Evolutionary conservation across 2,888 invertebrate species (phyloP).

Genomic region (Gryllus longicercus): DNA sequence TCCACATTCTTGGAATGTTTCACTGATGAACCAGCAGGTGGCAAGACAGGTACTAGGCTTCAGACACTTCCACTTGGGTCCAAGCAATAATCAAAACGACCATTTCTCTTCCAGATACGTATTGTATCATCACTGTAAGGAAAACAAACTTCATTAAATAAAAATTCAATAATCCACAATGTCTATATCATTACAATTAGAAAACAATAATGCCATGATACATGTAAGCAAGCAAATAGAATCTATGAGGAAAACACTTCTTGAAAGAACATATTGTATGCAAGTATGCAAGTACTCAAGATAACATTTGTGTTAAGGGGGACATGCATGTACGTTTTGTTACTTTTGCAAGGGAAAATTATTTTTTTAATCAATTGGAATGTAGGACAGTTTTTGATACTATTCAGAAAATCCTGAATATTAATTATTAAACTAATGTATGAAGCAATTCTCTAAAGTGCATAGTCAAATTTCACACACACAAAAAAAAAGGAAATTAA

Average conservation of each 20-base stretch:
- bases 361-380: too few species aligned
- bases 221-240: too few species aligned
- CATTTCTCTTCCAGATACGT: conserved; percentile 39
- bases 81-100: conserved; percentile 35
- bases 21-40: not conserved
- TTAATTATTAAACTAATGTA: conserved; percentile 4
- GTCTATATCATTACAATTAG: too few species aligned
- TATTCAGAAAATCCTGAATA: not conserved
- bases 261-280: too few species aligned
- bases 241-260: too few species aligned
- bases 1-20: not conserved
- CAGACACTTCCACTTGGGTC: conserved; percentile 32
- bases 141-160: not conserved
- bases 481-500: not conserved
- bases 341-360: too few species aligned
- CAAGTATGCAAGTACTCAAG: too few species aligned
- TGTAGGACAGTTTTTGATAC: too few species aligned
- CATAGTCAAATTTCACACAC: not conserved
- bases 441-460: not conserved
- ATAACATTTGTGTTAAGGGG: too few species aligned
- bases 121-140: conserved; percentile 39
- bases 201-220: too few species aligned
- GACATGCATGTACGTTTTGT: too few species aligned
- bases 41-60: conserved; percentile 23
- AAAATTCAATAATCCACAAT: too few species aligned